Evolutionary conservation across 2,797 vertebrate species (phyloP).

Genomic region (Liparis tanakae): DNA sequence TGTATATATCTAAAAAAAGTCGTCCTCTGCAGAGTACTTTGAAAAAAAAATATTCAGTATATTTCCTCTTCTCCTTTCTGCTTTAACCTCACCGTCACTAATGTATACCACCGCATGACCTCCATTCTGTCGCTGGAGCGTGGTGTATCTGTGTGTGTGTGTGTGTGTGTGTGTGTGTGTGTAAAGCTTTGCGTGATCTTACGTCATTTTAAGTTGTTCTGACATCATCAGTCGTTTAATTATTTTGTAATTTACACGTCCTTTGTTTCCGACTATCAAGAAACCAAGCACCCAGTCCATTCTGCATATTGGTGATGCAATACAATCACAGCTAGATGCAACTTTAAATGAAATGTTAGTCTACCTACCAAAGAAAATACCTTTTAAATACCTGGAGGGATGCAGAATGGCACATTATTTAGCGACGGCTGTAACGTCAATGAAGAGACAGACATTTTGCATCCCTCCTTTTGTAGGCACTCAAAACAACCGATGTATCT

Average conservation of each 20-base stretch:
- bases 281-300: background rate
- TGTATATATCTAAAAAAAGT: slow-evolving; percentile 50
- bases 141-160: slow-evolving; percentile 61
- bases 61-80: slow-evolving; percentile 13
- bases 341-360: background rate
- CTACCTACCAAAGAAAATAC: background rate
- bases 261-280: background rate
- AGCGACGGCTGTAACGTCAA: slow-evolving; percentile 25
- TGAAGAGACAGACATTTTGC: slow-evolving; percentile 38
- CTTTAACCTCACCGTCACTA: slow-evolving; percentile 9
- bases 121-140: slow-evolving; percentile 65
- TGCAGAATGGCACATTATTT: slow-evolving; percentile 43
- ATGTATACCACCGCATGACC: slow-evolving; percentile 58
- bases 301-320: slow-evolving; percentile 9
- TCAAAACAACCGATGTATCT: slow-evolving; percentile 15
- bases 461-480: slow-evolving; percentile 29
- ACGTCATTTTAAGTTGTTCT: slow-evolving; percentile 47
- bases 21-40: slow-evolving; percentile 14
- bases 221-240: background rate
- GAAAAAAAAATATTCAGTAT: background rate
- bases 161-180: slow-evolving; percentile 32
- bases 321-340: slow-evolving; percentile 15
- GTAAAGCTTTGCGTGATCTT: slow-evolving; percentile 41
- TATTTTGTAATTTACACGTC: slow-evolving; percentile 28
- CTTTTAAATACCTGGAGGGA: slow-evolving; percentile 8